phyloP scores from a whole-genome alignment of 2,888 invertebrate genomes.

The Gymnocheta viridis region DNA sequence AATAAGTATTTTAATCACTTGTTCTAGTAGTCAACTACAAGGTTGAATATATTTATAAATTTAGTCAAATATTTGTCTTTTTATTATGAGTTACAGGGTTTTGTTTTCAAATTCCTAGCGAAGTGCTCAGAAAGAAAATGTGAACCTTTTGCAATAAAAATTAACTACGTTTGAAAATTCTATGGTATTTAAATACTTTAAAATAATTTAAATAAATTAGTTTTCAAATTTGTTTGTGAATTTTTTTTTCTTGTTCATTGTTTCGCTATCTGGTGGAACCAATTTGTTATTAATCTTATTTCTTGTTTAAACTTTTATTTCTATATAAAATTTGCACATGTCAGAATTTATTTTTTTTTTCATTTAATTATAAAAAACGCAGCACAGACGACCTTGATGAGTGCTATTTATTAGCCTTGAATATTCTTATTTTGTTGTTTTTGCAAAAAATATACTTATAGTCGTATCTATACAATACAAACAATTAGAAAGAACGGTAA shows the following conservation, averaged over 20 bases:
- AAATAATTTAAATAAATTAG: background rate
- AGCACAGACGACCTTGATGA: conserved; percentile 80
- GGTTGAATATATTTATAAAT: background rate
- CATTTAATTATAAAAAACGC: conserved; percentile 46
- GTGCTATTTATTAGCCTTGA: conserved; percentile 82
- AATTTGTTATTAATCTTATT: conserved; percentile 23
- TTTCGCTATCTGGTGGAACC: background rate
- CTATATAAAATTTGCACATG: conserved; percentile 41
- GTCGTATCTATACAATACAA: conserved; percentile 70
- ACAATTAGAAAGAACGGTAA: conserved; percentile 58
- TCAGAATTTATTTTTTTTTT: conserved; percentile 17
- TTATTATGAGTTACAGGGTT: background rate
- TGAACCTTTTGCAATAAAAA: no score
- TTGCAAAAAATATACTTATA: conserved; percentile 6
- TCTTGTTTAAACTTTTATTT: conserved; percentile 32
- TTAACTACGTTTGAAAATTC: no score
- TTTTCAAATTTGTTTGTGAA: background rate
- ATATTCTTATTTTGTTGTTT: conserved; percentile 61
- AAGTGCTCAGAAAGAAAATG: no score
- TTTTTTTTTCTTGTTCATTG: background rate
- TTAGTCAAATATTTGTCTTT: background rate
- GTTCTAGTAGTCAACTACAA: conserved; percentile 20
- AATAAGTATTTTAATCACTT: background rate
- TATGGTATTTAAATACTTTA: no score
- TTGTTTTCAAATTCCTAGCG: no score